Conservation (phyloP, 2,113 vertebrate genomes). For the Neodontobutis hainanensis region DNA sequence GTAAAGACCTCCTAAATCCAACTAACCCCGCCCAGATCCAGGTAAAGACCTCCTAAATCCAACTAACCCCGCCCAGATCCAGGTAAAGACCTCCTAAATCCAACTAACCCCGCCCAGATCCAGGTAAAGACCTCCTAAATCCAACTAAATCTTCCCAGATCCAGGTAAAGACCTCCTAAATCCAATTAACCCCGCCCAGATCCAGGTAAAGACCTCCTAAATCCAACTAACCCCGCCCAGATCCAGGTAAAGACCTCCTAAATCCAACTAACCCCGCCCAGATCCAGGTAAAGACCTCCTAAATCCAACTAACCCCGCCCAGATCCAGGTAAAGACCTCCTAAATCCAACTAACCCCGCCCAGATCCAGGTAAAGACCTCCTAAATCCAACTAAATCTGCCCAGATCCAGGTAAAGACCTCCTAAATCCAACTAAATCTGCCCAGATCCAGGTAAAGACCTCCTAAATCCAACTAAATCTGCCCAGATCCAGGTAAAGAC, state of each 20-base stretch:
- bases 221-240: no score
- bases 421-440: background rate
- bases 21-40: no score
- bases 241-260: background rate
- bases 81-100: background rate
- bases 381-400: no score
- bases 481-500: constrained; percentile 78
- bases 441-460: no score
- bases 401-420: no score
- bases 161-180: constrained; percentile 60
- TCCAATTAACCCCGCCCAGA: background rate
- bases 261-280: background rate
- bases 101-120: no score
- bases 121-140: no score
- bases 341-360: background rate
- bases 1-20: constrained; percentile 9
- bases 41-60: background rate
- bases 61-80: no score
- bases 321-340: constrained; percentile 73
- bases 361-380: no score
- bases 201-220: no score
- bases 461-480: constrained; percentile 59
- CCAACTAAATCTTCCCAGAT: constrained; percentile 80
- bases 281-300: no score
- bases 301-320: constrained; percentile 75